Evolutionary conservation across 2,797 vertebrate species (phyloP).

Genomic region (Pseudochirops corinnae): DNA sequence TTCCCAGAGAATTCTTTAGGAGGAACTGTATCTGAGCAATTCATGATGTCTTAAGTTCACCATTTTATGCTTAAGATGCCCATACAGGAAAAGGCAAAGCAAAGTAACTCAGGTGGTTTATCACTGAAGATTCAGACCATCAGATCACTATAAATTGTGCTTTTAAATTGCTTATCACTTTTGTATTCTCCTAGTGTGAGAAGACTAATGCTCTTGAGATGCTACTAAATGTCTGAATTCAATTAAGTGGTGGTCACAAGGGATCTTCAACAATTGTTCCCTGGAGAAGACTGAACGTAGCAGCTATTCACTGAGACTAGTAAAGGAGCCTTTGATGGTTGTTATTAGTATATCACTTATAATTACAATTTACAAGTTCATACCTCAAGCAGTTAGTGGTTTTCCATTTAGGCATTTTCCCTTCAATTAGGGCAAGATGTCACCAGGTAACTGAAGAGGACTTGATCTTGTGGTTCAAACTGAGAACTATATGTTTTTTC

Average conservation of each 20-base stretch:
- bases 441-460: background rate
- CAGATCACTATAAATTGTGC: background rate
- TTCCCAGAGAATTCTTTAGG: constrained; percentile 10
- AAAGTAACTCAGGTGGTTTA: background rate
- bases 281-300: background rate
- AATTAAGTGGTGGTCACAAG: background rate
- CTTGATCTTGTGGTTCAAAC: background rate
- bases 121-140: background rate
- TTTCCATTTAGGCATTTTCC: background rate
- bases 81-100: too few relatives aligned
- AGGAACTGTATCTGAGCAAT: background rate
- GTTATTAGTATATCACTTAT: constrained; percentile 16
- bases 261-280: background rate
- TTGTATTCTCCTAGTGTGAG: constrained; percentile 5
- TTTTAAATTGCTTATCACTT: background rate
- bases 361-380: constrained; percentile 15
- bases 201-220: background rate
- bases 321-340: background rate
- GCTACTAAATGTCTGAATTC: constrained; percentile 15
- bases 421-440: background rate
- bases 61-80: background rate
- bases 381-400: background rate
- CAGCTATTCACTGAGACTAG: background rate
- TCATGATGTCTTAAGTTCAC: background rate
- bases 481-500: background rate